Conservation (phyloP, 2,113 vertebrate species). For the Ellobius talpinus region DNA sequence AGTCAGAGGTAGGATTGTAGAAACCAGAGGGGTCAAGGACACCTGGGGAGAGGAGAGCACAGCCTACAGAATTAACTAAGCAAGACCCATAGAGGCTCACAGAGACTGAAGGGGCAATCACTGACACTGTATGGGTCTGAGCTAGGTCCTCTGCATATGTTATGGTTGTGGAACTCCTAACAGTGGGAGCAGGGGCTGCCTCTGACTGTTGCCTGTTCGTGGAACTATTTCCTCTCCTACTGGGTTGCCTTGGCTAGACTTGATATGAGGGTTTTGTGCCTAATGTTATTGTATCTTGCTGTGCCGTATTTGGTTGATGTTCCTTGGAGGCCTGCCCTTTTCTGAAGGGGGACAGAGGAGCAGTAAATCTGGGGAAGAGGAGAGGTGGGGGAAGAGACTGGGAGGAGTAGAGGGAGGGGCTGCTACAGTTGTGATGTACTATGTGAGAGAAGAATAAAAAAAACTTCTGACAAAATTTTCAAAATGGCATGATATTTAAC, state of each 20-base stretch:
- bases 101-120: background rate
- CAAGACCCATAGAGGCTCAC: background rate
- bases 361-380: background rate
- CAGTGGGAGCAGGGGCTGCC: background rate
- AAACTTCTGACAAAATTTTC: background rate
- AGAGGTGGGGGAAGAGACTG: no score
- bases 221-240: background rate
- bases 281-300: background rate
- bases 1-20: no score
- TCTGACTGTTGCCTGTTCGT: background rate
- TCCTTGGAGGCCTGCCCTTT: background rate
- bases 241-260: background rate
- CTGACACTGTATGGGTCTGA: background rate
- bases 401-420: background rate
- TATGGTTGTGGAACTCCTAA: background rate
- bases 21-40: background rate
- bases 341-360: background rate
- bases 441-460: background rate
- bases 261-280: background rate
- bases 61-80: background rate
- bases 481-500: constrained; percentile 16
- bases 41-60: background rate
- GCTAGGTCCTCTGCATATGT: background rate
- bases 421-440: no score
- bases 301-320: background rate